A percentile compares a stretch with the other conserved stretches of the same genome.
phyloP scores from a whole-genome alignment of 2,888 invertebrate genomes.

The Dicranocentrus wangi region DNA sequence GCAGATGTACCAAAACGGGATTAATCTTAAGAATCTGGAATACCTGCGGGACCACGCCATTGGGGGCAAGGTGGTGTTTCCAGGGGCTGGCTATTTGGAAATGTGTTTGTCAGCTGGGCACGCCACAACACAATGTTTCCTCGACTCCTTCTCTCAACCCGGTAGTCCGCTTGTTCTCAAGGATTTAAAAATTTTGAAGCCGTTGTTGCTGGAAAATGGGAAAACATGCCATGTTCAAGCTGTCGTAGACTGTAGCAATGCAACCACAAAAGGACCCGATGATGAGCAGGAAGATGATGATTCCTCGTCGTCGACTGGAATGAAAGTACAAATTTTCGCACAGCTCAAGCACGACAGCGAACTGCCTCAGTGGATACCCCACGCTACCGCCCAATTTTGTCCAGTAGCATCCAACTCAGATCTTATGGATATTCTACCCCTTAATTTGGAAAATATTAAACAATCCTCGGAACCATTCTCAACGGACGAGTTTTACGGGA shows the following conservation, averaged over 20 bases:
- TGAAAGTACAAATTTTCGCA: slow-evolving; percentile 29
- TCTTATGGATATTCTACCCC: not conserved
- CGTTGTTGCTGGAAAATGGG: slow-evolving; percentile 21
- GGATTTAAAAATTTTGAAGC: slow-evolving; percentile 43
- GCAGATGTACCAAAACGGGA: slow-evolving; percentile 31
- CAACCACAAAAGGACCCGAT: not conserved
- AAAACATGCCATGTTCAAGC: slow-evolving; percentile 41
- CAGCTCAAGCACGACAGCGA: slow-evolving; percentile 26
- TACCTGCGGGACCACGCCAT: slow-evolving; percentile 50
- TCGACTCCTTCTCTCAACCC: slow-evolving; percentile 31
- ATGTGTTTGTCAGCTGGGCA: slow-evolving; percentile 50
- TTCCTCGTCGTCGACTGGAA: not conserved
- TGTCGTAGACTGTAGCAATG: slow-evolving; percentile 16
- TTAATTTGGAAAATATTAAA: not conserved
- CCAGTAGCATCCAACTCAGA: slow-evolving; percentile 13
- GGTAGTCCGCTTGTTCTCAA: slow-evolving; percentile 29
- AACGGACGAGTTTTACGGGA: slow-evolving; percentile 42
- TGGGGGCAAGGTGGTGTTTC: slow-evolving; percentile 35
- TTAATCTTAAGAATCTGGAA: slow-evolving; percentile 23
- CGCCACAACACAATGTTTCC: slow-evolving; percentile 12
- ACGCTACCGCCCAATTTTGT: slow-evolving; percentile 41
- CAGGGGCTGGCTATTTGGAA: slow-evolving; percentile 52
- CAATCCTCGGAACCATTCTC: not conserved
- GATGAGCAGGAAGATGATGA: not conserved
- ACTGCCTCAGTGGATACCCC: slow-evolving; percentile 33